Conservation (phyloP, 2,888 invertebrate species). For the Rhodophaea formosa region DNA sequence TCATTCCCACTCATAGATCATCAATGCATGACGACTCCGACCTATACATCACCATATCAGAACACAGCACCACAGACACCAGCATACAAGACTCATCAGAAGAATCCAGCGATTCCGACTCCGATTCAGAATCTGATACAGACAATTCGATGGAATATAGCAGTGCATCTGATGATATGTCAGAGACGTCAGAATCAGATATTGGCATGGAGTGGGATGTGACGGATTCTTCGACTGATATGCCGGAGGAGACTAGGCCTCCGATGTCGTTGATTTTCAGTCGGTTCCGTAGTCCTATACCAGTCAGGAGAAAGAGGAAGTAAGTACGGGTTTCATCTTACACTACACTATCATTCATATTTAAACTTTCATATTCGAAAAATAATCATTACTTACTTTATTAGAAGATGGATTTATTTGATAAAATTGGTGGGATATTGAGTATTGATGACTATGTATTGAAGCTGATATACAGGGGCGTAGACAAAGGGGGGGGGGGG, state of each 20-base stretch:
- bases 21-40: constrained; percentile 28
- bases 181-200: constrained; percentile 19
- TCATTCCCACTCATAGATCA: constrained; percentile 5
- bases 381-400: too few relatives aligned
- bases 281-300: not conserved
- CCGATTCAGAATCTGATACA: not conserved
- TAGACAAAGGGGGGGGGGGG: too few relatives aligned
- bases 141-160: not conserved
- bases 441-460: too few relatives aligned
- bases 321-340: not conserved
- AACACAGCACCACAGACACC: constrained; percentile 59
- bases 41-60: constrained; percentile 54
- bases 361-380: too few relatives aligned
- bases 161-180: not conserved
- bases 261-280: not conserved
- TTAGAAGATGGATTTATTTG: too few relatives aligned
- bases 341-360: not conserved
- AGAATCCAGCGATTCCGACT: not conserved
- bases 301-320: not conserved
- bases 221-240: constrained; percentile 37
- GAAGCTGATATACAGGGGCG: too few relatives aligned
- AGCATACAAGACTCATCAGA: constrained; percentile 37
- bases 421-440: too few relatives aligned
- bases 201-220: constrained; percentile 43
- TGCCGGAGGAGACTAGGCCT: constrained; percentile 28